Evolutionary conservation across 2,113 vertebrate genomes (phyloP).

Genomic region (Piprites chloris): DNA sequence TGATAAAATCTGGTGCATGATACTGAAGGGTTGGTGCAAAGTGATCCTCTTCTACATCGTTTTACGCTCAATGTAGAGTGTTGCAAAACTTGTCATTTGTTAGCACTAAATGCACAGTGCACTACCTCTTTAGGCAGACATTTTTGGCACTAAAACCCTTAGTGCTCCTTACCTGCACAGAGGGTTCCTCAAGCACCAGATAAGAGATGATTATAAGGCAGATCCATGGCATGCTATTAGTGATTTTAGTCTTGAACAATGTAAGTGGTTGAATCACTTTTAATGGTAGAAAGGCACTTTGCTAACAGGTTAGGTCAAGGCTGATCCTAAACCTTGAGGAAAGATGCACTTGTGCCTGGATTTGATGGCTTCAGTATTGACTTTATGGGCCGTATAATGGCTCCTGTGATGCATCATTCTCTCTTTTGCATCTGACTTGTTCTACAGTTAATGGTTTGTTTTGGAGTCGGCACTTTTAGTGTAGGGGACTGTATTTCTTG

Average conservation of each 20-base stretch:
- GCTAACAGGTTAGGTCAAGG: not conserved
- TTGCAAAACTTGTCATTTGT: not conserved
- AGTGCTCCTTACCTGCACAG: not conserved
- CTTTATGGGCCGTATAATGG: conserved; percentile 35
- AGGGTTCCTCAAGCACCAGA: not conserved
- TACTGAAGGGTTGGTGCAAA: not conserved
- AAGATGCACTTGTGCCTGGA: not conserved
- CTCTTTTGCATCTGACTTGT: not conserved
- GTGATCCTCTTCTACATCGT: not conserved
- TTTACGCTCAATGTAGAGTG: not conserved
- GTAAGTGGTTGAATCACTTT: not conserved
- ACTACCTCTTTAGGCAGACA: not conserved
- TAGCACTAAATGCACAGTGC: not conserved
- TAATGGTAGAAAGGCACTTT: not conserved
- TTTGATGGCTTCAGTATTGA: conserved; percentile 8
- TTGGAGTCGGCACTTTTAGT: not conserved
- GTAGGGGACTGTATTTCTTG: not conserved
- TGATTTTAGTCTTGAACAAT: not conserved
- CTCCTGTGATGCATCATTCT: not conserved
- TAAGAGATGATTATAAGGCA: not conserved
- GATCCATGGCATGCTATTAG: not conserved
- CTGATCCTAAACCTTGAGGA: not conserved
- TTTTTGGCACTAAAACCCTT: not conserved
- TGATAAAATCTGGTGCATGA: not conserved
- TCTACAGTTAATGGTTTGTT: conserved; percentile 16